A percentile compares a stretch with the other conserved stretches of the same genome.
Evolutionary conservation across 1,140 invertebrate species (phyloP).

Genomic region (Heliconius eleuchia): DNA sequence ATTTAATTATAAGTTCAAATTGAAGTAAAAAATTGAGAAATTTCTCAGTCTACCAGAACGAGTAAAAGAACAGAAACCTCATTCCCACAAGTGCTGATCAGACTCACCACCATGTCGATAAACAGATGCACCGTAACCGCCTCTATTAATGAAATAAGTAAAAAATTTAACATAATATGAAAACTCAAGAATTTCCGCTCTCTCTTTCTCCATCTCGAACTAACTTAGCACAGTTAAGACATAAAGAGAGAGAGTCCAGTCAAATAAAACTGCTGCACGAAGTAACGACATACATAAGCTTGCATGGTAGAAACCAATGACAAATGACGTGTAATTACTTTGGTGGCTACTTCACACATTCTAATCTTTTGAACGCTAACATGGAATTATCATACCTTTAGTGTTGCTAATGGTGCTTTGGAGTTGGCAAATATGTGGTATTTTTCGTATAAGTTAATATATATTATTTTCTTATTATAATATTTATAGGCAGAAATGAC

Average conservation of each 20-base stretch:
- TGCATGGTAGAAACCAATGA: slow-evolving; percentile 31
- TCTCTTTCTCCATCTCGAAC: not conserved
- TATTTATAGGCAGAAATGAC: too few species aligned
- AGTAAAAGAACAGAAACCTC: too few species aligned
- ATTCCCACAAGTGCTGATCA: too few species aligned
- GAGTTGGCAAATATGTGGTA: not conserved
- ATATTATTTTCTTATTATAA: too few species aligned
- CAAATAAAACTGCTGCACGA: slow-evolving; percentile 7
- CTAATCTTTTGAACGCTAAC: slow-evolving; percentile 32
- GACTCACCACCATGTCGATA: too few species aligned
- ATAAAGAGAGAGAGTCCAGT: slow-evolving; percentile 9
- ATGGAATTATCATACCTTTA: slow-evolving; percentile 33
- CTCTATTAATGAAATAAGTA: too few species aligned
- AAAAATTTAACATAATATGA: not conserved
- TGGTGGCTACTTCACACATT: slow-evolving; percentile 35
- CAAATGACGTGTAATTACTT: slow-evolving; percentile 38
- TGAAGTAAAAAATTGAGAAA: too few species aligned
- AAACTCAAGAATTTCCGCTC: not conserved
- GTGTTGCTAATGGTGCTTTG: not conserved
- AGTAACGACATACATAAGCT: slow-evolving; percentile 5
- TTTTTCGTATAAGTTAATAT: not conserved
- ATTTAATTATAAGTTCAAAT: too few species aligned
- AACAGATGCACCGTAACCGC: too few species aligned
- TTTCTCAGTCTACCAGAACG: too few species aligned
- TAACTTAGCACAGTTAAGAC: not conserved